Conservation (phyloP, 1,140 invertebrate species). For the Drosophila ohnishii region DNA sequence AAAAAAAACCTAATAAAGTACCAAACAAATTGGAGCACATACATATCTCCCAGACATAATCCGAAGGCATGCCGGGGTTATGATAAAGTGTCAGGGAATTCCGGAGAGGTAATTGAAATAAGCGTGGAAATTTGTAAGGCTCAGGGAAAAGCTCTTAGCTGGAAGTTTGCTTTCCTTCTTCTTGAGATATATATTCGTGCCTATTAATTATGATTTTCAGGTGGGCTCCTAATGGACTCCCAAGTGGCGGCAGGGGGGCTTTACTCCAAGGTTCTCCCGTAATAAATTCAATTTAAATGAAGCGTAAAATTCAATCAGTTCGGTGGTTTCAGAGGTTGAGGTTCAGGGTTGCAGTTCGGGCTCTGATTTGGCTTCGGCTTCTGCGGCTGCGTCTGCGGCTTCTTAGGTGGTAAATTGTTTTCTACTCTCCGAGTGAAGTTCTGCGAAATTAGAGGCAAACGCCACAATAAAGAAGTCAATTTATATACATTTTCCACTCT, state of each 20-base stretch:
- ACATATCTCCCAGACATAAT: slow-evolving; percentile 69
- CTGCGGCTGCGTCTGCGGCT: slow-evolving; percentile 69
- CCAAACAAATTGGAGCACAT: slow-evolving; percentile 76
- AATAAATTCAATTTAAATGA: slow-evolving; percentile 82
- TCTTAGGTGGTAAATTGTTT: slow-evolving; percentile 78
- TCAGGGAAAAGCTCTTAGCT: slow-evolving; percentile 63
- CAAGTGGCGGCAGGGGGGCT: slow-evolving; percentile 26
- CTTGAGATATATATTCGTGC: slow-evolving; percentile 59
- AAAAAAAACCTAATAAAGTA: slow-evolving; percentile 64
- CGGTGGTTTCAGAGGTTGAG: slow-evolving; percentile 41
- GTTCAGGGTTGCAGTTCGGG: slow-evolving; percentile 23
- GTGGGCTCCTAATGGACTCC: slow-evolving; percentile 50
- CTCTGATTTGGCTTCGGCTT: slow-evolving; percentile 28
- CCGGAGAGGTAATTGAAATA: slow-evolving; percentile 73
- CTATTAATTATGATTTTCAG: slow-evolving; percentile 76
- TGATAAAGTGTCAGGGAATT: slow-evolving; percentile 75
- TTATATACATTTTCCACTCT: slow-evolving; percentile 77
- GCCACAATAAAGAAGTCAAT: slow-evolving; percentile 79
- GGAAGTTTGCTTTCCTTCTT: not conserved
- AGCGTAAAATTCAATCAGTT: slow-evolving; percentile 81
- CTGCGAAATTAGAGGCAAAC: slow-evolving; percentile 73
- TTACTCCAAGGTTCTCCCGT: slow-evolving; percentile 17
- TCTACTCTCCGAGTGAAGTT: slow-evolving; percentile 43
- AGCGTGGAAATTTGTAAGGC: slow-evolving; percentile 75
- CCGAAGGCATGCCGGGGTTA: slow-evolving; percentile 53